Evolutionary conservation across 2,888 invertebrate genomes (phyloP).

Genomic region (Leptinotarsa rubiginosa): DNA sequence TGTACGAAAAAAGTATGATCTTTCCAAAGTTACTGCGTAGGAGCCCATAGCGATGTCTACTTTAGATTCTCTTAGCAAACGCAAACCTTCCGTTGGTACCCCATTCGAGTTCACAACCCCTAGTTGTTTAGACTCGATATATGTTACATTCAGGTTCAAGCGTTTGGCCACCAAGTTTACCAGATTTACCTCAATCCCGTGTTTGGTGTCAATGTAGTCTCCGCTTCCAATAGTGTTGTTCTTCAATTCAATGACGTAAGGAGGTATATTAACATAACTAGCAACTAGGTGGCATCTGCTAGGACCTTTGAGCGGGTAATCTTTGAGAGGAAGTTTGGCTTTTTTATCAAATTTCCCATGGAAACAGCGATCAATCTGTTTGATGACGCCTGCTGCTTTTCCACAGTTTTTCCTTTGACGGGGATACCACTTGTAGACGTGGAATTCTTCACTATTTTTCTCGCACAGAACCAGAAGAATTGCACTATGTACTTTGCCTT

Average conservation of each 20-base stretch:
- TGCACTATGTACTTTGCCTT: neutral
- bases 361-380: conserved; percentile 25
- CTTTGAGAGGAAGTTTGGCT: neutral
- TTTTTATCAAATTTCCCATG: conserved; percentile 26
- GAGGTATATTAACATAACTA: conserved; percentile 51
- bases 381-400: neutral
- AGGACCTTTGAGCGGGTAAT: neutral
- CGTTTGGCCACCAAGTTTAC: conserved; percentile 42
- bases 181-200: conserved; percentile 47
- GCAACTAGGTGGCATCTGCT: conserved; percentile 5
- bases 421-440: conserved; percentile 21
- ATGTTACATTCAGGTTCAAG: conserved; percentile 43
- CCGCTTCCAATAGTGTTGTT: conserved; percentile 23
- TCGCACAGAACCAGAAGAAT: neutral
- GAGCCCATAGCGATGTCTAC: conserved; percentile 59
- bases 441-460: neutral
- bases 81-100: conserved; percentile 50
- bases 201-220: conserved; percentile 29
- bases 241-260: conserved; percentile 53
- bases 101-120: conserved; percentile 49
- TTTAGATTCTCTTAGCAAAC: conserved; percentile 30
- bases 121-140: conserved; percentile 29
- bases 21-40: conserved; percentile 54
- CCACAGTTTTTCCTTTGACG: neutral
- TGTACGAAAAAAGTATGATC: conserved; percentile 54